Percentiles rank a stretch among this genome's conserved stretches.
These are phyloP conservation scores for Tragulus kanchil DNA, from an alignment of 2,113 vertebrate genomes.

Conservation along the genomic window DNA sequence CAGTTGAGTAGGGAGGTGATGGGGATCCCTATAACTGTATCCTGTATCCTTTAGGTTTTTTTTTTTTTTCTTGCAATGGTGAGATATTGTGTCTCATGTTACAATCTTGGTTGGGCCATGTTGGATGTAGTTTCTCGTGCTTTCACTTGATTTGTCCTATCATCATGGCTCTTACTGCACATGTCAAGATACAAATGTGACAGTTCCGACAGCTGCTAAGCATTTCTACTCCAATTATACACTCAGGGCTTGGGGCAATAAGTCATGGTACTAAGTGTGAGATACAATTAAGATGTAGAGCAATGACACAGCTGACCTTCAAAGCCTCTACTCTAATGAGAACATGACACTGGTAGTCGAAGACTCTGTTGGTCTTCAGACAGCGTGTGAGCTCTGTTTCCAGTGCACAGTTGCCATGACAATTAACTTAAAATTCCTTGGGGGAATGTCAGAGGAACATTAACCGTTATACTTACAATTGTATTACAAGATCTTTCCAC, in stretches of 20 bases:
- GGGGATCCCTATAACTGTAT: not conserved
- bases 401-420: not conserved
- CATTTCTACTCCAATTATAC: not conserved
- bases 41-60: not conserved
- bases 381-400: not conserved
- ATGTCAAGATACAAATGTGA: not conserved
- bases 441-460: not conserved
- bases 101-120: not conserved
- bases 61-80: not conserved
- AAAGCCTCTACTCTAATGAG: not conserved
- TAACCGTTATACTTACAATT: not conserved
- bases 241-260: not conserved
- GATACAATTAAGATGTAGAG: not conserved
- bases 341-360: not conserved
- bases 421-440: not conserved
- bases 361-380: conserved; percentile 17
- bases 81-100: not conserved
- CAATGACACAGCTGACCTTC: not conserved
- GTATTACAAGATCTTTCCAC: not conserved
- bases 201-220: not conserved
- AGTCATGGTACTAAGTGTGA: not conserved
- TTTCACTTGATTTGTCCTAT: not conserved
- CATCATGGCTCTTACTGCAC: not conserved
- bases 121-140: not conserved
- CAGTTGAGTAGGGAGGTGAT: not conserved